phyloP scores from a whole-genome alignment of 2,113 vertebrate genomes.

The Prinia subflava region DNA sequence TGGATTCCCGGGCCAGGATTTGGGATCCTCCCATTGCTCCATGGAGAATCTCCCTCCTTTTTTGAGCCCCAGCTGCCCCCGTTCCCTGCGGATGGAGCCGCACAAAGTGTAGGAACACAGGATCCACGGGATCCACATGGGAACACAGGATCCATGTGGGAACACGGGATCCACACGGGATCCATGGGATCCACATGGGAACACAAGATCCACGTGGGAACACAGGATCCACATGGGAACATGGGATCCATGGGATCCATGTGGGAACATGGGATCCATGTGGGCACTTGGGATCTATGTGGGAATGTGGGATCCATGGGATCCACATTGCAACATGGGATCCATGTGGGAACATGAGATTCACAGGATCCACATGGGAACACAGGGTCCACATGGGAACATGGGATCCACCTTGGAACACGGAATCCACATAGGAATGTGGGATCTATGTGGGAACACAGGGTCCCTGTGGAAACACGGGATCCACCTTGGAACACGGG shows the following conservation, averaged over 20 bases:
- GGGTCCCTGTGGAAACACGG: rapidly evolving
- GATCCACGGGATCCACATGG: not conserved
- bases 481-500: rapidly evolving
- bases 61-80: not conserved
- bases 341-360: not conserved
- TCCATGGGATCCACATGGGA: rapidly evolving
- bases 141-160: rapidly evolving
- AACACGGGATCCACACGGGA: rapidly evolving
- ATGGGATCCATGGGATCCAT: not conserved
- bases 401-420: not conserved
- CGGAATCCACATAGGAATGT: rapidly evolving
- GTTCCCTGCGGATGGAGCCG: not conserved
- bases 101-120: not conserved
- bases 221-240: rapidly evolving
- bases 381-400: not conserved
- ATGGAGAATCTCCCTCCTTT: not conserved
- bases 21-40: not conserved
- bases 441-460: rapidly evolving
- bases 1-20: not conserved
- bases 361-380: rapidly evolving
- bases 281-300: rapidly evolving
- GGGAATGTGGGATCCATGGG: too few relatives aligned
- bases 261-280: rapidly evolving
- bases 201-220: not conserved
- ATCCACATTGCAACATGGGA: rapidly evolving